These are phyloP conservation scores for Paedocypris sp. DNA, from an alignment of 2,113 vertebrate genomes.

Conservation along the genomic window DNA sequence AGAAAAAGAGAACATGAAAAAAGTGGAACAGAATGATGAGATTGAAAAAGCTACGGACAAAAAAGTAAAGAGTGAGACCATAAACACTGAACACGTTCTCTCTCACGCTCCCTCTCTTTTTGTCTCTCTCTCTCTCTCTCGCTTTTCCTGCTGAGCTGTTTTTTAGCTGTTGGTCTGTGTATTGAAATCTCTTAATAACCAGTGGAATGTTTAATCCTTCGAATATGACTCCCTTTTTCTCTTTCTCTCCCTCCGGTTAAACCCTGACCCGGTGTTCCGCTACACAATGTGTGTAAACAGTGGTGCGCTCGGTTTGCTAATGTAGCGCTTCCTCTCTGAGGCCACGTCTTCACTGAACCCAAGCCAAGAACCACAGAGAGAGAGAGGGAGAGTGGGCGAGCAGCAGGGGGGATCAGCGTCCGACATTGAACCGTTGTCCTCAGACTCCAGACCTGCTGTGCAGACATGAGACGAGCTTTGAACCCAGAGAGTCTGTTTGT, in stretches of 20 bases:
- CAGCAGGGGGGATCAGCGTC: not conserved
- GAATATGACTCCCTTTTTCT: not conserved
- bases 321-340: not conserved
- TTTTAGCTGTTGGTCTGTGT: too few relatives aligned
- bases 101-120: too few relatives aligned
- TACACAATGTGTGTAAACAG: slow-evolving; percentile 9
- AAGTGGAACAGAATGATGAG: too few relatives aligned
- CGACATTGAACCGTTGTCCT: slow-evolving; percentile 23
- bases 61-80: too few relatives aligned
- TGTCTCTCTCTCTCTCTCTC: too few relatives aligned
- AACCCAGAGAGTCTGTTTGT: slow-evolving; percentile 45
- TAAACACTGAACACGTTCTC: too few relatives aligned
- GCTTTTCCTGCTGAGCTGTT: not conserved
- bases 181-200: slow-evolving; percentile 32
- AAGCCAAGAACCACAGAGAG: slow-evolving; percentile 8
- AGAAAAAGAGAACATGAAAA: too few relatives aligned
- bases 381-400: too few relatives aligned
- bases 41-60: too few relatives aligned
- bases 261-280: not conserved
- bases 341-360: slow-evolving; percentile 1
- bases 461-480: slow-evolving; percentile 60
- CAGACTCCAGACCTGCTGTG: slow-evolving; percentile 36
- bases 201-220: slow-evolving; percentile 29
- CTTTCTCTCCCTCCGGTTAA: too few relatives aligned
- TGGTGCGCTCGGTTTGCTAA: slow-evolving; percentile 19